phyloP scores from a whole-genome alignment of 2,888 invertebrate genomes.

The Chironomus tentans region DNA sequence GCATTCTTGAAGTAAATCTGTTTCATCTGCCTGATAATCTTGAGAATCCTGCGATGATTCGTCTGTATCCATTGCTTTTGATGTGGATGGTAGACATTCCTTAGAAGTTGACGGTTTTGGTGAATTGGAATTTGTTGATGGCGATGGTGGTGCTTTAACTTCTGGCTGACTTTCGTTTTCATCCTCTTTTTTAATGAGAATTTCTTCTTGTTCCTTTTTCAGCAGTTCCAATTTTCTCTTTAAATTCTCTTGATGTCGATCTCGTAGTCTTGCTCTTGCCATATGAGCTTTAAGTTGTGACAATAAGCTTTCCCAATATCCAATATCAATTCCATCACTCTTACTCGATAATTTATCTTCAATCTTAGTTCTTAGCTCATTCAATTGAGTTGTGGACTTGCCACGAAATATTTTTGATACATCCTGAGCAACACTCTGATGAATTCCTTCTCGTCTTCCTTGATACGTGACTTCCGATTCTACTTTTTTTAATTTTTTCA shows the following conservation, averaged over 20 bases:
- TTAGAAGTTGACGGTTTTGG: slow-evolving; percentile 26
- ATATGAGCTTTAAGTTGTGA: slow-evolving; percentile 94
- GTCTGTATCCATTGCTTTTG: slow-evolving; percentile 2
- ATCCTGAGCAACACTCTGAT: slow-evolving; percentile 83
- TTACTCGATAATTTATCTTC: slow-evolving; percentile 75
- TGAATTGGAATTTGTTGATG: slow-evolving; percentile 23
- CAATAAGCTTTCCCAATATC: slow-evolving; percentile 94
- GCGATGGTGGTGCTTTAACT: too few relatives aligned
- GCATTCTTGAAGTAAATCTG: slow-evolving; percentile 47
- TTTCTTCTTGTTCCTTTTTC: slow-evolving; percentile 73
- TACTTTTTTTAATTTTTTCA: slow-evolving; percentile 72
- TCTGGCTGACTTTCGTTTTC: slow-evolving; percentile 9
- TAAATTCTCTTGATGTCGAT: slow-evolving; percentile 85
- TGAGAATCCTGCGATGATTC: slow-evolving; percentile 23
- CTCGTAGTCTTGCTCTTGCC: slow-evolving; percentile 83
- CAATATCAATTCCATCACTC: slow-evolving; percentile 86
- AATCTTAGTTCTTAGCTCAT: slow-evolving; percentile 73
- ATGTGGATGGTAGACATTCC: slow-evolving; percentile 28
- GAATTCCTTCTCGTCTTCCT: slow-evolving; percentile 56
- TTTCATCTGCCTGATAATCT: slow-evolving; percentile 35
- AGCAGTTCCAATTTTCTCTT: slow-evolving; percentile 79
- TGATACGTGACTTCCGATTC: slow-evolving; percentile 49
- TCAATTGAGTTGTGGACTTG: slow-evolving; percentile 80
- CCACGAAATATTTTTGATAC: slow-evolving; percentile 86
- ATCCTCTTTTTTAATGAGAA: slow-evolving; percentile 34